Evolutionary conservation across 2,797 vertebrate genomes (phyloP).

Genomic region (Siniperca undulata): DNA sequence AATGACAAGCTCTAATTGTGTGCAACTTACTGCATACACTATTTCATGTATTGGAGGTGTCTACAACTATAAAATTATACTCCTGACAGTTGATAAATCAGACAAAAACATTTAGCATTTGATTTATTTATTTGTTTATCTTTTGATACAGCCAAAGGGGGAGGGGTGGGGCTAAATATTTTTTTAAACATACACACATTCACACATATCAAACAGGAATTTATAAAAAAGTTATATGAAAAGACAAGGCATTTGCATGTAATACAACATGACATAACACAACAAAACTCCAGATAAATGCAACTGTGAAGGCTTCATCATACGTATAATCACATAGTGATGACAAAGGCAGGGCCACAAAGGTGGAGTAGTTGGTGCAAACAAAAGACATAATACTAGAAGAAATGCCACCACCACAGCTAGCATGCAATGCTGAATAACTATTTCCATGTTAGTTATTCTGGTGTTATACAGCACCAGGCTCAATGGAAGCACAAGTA

Average conservation of each 20-base stretch:
- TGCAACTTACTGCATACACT: background rate
- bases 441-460: slow-evolving; percentile 51
- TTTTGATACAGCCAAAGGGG: slow-evolving; percentile 82
- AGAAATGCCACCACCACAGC: slow-evolving; percentile 58
- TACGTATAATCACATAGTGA: slow-evolving; percentile 57
- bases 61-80: background rate
- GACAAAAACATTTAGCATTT: slow-evolving; percentile 48
- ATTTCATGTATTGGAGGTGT: background rate
- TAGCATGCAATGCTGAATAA: slow-evolving; percentile 69
- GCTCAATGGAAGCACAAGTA: slow-evolving; percentile 48
- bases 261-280: slow-evolving; percentile 61
- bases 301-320: slow-evolving; percentile 60
- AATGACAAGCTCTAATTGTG: background rate
- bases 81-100: background rate
- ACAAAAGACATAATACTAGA: slow-evolving; percentile 72
- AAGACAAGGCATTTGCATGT: slow-evolving; percentile 71
- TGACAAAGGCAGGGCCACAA: slow-evolving; percentile 51
- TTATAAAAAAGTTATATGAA: slow-evolving; percentile 76
- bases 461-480: slow-evolving; percentile 55
- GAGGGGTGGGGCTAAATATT: slow-evolving; percentile 65
- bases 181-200: slow-evolving; percentile 82
- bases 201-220: slow-evolving; percentile 80
- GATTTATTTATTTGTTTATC: slow-evolving; percentile 68
- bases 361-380: slow-evolving; percentile 62
- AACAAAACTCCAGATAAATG: slow-evolving; percentile 64